These are phyloP conservation scores for Arctocebus calabarensis DNA, from an alignment of 2,797 vertebrate genomes.

Conservation along the genomic window DNA sequence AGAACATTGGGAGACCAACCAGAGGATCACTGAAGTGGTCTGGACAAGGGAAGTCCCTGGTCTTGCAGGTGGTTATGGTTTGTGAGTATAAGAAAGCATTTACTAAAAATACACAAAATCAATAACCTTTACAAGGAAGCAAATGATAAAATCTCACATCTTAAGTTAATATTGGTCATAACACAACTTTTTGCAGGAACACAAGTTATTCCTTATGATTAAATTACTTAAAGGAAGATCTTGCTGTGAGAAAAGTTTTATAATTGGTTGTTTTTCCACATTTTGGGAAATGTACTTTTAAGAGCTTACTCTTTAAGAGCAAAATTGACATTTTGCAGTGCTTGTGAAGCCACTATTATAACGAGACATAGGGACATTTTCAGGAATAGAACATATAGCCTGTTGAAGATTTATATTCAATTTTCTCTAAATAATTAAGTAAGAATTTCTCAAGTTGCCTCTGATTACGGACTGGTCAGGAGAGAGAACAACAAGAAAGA, in stretches of 20 bases:
- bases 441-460: conserved; percentile 36
- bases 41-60: not conserved
- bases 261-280: conserved; percentile 65
- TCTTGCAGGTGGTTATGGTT: not conserved
- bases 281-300: conserved; percentile 48
- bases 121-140: not conserved
- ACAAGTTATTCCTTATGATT: not conserved
- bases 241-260: conserved; percentile 51
- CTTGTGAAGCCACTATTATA: not conserved
- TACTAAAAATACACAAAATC: not conserved
- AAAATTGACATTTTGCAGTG: conserved; percentile 58
- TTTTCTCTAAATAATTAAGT: conserved; percentile 66
- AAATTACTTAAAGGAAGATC: conserved; percentile 19
- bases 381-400: not conserved
- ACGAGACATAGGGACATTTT: conserved; percentile 35
- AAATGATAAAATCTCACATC: conserved; percentile 16
- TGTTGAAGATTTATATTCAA: conserved; percentile 46
- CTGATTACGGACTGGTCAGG: conserved; percentile 23
- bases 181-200: not conserved
- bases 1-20: not conserved
- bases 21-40: not conserved
- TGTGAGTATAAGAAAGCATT: not conserved
- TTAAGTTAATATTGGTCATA: conserved; percentile 24
- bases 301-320: conserved; percentile 28
- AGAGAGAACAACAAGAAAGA: not conserved